A percentile compares a stretch with the other conserved stretches of the same genome.
Evolutionary conservation across 2,113 vertebrate species (phyloP).

Genomic region (Osmerus eperlanus): DNA sequence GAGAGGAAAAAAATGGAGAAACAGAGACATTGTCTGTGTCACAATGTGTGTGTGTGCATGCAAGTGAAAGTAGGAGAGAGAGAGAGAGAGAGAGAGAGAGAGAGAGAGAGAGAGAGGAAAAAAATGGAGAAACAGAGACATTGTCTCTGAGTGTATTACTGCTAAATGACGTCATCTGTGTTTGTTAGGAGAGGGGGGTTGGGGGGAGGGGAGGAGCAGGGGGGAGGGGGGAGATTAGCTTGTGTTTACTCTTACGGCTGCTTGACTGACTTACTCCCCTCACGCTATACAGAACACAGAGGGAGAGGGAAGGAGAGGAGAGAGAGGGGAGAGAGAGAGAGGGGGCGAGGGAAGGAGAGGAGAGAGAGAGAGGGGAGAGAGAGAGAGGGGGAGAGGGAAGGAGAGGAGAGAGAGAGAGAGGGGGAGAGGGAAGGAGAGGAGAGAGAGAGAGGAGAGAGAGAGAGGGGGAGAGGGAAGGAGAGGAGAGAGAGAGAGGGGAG

Average conservation of each 20-base stretch:
- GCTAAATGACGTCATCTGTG: constrained; percentile 69
- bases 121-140: too few relatives aligned
- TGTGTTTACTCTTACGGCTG: constrained; percentile 45
- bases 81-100: constrained; percentile 27
- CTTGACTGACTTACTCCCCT: constrained; percentile 12
- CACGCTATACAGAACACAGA: constrained; percentile 17
- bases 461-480: too few relatives aligned
- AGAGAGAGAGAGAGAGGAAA: constrained; percentile 32
- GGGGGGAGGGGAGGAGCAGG: not conserved
- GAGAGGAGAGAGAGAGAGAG: not conserved
- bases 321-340: not conserved
- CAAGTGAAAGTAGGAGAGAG: constrained; percentile 3
- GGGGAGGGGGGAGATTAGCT: constrained; percentile 45
- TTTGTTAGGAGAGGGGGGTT: constrained; percentile 56
- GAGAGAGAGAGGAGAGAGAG: not conserved
- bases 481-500: too few relatives aligned
- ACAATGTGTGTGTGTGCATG: not conserved
- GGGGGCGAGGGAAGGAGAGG: not conserved
- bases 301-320: not conserved
- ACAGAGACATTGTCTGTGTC: not conserved
- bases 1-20: not conserved
- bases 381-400: constrained; percentile 11
- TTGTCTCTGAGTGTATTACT: too few relatives aligned
- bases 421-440: not conserved
- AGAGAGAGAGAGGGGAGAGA: constrained; percentile 22